Percentiles rank a stretch among this genome's conserved stretches.
These are phyloP conservation scores for Agrotis ipsilon DNA, from an alignment of 2,888 invertebrate species.

Conservation along the genomic window DNA sequence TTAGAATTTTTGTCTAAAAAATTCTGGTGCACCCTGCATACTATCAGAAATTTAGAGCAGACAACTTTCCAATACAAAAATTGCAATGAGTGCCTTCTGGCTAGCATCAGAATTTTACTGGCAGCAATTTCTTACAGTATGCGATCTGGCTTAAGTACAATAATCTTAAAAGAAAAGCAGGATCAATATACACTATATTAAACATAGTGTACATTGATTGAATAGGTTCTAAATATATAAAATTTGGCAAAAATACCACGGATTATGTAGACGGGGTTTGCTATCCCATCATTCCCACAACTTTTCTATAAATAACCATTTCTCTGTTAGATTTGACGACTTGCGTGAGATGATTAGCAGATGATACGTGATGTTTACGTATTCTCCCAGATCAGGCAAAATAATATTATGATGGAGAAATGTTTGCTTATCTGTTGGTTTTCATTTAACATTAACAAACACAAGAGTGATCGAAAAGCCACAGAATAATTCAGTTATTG, in stretches of 20 bases:
- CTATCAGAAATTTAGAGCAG: too few relatives aligned
- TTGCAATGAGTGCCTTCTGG: too few relatives aligned
- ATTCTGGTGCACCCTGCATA: too few relatives aligned
- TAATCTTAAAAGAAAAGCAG: background rate
- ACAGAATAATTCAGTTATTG: background rate
- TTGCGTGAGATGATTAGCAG: slow-evolving; percentile 33
- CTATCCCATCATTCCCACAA: background rate
- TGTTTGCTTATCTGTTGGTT: background rate
- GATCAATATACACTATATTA: too few relatives aligned
- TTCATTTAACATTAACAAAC: background rate
- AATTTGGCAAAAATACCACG: slow-evolving; percentile 3
- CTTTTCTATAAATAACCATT: slow-evolving; percentile 19
- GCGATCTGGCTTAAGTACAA: background rate
- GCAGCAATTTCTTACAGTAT: too few relatives aligned
- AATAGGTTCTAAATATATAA: background rate
- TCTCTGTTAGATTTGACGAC: slow-evolving; percentile 11
- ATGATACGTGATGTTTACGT: slow-evolving; percentile 4
- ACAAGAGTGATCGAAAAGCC: background rate
- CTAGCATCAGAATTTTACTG: too few relatives aligned
- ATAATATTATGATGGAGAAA: slow-evolving; percentile 26
- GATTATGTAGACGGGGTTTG: background rate
- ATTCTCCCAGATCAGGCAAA: slow-evolving; percentile 2
- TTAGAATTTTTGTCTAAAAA: too few relatives aligned
- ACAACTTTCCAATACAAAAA: too few relatives aligned
- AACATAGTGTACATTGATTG: background rate